Evolutionary conservation across 2,797 vertebrate genomes (phyloP).

Genomic region (Anguilla pacifica): DNA sequence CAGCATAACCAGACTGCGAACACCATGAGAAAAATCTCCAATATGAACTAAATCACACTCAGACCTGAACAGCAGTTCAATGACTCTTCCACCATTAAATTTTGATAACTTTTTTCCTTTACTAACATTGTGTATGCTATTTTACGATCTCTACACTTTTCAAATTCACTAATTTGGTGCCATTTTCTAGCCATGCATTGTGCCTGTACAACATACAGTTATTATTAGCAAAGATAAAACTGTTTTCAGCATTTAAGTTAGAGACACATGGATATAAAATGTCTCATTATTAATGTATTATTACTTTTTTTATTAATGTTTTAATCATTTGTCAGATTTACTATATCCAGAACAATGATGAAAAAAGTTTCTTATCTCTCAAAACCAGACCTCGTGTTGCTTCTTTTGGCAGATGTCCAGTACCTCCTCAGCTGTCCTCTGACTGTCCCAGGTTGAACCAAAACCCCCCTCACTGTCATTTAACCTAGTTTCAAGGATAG

Average conservation of each 20-base stretch:
- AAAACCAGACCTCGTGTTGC: too few species aligned
- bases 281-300: background rate
- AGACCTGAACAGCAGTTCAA: background rate
- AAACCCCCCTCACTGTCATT: background rate
- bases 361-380: too few species aligned
- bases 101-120: background rate
- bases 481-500: background rate
- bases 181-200: background rate
- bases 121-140: background rate
- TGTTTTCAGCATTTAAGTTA: background rate
- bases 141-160: background rate
- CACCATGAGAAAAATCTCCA: background rate
- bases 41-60: background rate
- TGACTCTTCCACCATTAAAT: background rate
- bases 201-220: background rate
- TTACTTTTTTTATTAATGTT: background rate
- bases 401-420: too few species aligned
- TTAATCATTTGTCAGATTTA: background rate
- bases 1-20: constrained; percentile 1
- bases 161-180: too few species aligned
- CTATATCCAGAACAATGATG: too few species aligned
- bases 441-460: too few species aligned
- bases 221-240: background rate
- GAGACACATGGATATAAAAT: background rate
- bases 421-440: too few species aligned